phyloP scores from a whole-genome alignment of 2,888 invertebrate species.

The Drosophila melanosoma region DNA sequence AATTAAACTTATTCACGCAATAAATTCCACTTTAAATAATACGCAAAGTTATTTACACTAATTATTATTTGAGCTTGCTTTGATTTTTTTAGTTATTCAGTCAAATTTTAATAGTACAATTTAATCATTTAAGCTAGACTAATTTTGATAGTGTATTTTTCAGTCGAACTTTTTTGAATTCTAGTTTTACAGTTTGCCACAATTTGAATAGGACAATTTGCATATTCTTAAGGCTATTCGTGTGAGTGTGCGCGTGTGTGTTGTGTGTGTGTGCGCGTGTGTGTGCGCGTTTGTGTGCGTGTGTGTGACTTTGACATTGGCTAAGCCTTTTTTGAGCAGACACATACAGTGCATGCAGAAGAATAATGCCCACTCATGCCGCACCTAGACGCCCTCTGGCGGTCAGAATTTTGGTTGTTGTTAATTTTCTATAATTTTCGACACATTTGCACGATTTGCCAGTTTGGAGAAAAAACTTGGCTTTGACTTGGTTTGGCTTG shows the following conservation, averaged over 20 bases:
- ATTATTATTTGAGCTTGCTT: neutral
- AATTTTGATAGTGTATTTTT: neutral
- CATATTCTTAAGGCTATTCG: slow-evolving; percentile 52
- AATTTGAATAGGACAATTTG: slow-evolving; percentile 38
- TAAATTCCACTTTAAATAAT: neutral
- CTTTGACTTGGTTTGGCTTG: neutral
- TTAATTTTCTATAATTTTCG: slow-evolving; percentile 67
- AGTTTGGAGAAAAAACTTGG: slow-evolving; percentile 34
- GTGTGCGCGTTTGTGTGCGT: neutral
- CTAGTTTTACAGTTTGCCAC: neutral
- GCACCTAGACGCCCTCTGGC: slow-evolving; percentile 31
- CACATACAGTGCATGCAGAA: neutral
- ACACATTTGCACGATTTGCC: slow-evolving; percentile 78
- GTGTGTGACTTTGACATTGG: slow-evolving; percentile 61
- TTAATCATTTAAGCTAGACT: neutral
- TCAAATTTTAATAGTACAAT: neutral
- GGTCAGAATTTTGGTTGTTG: slow-evolving; percentile 21
- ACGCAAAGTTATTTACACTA: neutral
- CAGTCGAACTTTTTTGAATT: neutral
- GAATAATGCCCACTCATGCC: slow-evolving; percentile 20
- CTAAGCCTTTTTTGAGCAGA: slow-evolving; percentile 13
- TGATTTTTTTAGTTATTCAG: neutral
- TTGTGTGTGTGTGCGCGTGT: slow-evolving; percentile 5
- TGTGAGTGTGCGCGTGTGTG: slow-evolving; percentile 4
- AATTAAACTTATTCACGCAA: neutral